phyloP scores from a whole-genome alignment of 2,797 vertebrate species.

The Synanceia verrucosa region DNA sequence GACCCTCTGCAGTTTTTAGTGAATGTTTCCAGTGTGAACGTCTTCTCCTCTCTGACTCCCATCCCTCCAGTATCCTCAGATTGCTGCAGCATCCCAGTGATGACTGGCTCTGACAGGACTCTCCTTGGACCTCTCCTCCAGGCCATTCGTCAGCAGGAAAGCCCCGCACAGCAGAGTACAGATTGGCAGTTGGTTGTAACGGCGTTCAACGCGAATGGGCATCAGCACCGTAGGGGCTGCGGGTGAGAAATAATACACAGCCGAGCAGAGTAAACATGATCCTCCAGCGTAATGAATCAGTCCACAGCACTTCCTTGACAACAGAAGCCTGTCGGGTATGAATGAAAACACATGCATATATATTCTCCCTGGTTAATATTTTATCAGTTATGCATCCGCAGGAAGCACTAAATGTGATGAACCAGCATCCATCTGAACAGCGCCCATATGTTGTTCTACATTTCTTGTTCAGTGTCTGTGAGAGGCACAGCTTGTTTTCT shows the following conservation, averaged over 20 bases:
- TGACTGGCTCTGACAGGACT: slow-evolving; percentile 65
- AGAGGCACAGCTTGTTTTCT: slow-evolving; percentile 40
- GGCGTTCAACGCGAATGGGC: slow-evolving; percentile 57
- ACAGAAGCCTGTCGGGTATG: slow-evolving; percentile 62
- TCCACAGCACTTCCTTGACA: slow-evolving; percentile 67
- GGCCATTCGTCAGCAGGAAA: slow-evolving; percentile 70
- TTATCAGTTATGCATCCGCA: slow-evolving; percentile 51
- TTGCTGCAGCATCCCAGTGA: slow-evolving; percentile 52
- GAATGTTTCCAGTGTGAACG: background rate
- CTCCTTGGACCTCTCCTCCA: slow-evolving; percentile 66
- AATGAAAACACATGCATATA: slow-evolving; percentile 70
- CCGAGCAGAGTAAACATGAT: slow-evolving; percentile 71
- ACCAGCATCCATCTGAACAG: slow-evolving; percentile 55
- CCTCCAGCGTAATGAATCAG: slow-evolving; percentile 65
- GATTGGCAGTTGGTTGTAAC: slow-evolving; percentile 70
- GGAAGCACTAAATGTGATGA: slow-evolving; percentile 62
- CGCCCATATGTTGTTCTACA: slow-evolving; percentile 65
- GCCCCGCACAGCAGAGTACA: slow-evolving; percentile 43
- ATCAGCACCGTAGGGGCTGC: slow-evolving; percentile 46
- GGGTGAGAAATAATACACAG: slow-evolving; percentile 70
- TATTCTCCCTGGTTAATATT: slow-evolving; percentile 71
- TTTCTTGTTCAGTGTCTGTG: slow-evolving; percentile 44
- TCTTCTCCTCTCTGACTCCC: background rate
- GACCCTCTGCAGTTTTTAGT: background rate
- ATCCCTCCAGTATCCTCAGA: slow-evolving; percentile 12